Evolutionary conservation across 2,797 vertebrate species (phyloP), one percentile per base, ranked within the genome.

Genomic region (Rhinogobio ventralis): DNA sequence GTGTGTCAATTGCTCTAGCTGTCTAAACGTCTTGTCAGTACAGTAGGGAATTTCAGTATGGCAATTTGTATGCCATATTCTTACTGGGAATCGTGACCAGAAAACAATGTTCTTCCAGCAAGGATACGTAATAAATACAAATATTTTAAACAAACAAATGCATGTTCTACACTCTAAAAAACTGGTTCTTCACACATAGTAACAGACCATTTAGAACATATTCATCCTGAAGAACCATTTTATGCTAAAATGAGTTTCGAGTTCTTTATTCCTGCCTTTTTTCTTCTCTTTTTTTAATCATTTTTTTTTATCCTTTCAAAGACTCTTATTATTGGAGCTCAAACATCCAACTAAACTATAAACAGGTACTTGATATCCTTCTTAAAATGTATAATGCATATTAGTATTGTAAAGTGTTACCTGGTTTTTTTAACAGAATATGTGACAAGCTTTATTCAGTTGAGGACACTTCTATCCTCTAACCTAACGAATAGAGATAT

Each of bases 1-100:
- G 71, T 53, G 71, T 66, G 57, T 83, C 71, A 83, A 83, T 83
- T 83, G 15, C 71, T 83, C 23, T 82, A 74, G 45, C 57, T 66
- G 30, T 82, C 42, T 75, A 83, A 83, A 83, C 1, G 81, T 51
- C 71, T 39, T 83, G 81, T 66, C 81, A 75, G 71, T 75, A 64
- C 81, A 74, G 55, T 62, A 19, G 69, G 71, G 57, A 66, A 74
- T 83, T 82, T 82, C 23, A 25, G 23, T 28, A 53, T 74, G 30
- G 15, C 30, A 28, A 82, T 74, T 75, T 20, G 30, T 6, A 83
- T 20, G 71, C 15, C 45, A 74, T 64, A 25, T 39, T 82, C 57
- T 20, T 66, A 51, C 45, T 20, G 45, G 9, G 2, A 82, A 64
- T 49, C 42, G 4, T 82, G 57, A 74, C 14, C 25, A 51, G 80